phyloP scores from a whole-genome alignment of 2,888 invertebrate species.

The Pseudolycoriella hygida region DNA sequence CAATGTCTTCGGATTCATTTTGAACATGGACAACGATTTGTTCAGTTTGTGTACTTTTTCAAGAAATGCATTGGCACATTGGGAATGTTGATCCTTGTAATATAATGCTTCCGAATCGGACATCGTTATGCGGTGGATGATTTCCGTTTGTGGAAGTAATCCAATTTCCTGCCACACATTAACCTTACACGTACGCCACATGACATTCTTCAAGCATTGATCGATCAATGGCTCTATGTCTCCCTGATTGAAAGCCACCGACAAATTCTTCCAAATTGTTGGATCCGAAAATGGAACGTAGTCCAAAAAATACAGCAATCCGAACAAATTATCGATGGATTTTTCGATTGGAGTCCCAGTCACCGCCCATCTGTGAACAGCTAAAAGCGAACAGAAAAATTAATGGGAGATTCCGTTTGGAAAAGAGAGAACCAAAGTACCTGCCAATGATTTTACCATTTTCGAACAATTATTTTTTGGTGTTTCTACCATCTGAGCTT shows the following conservation, averaged over 20 bases:
- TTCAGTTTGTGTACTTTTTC: constrained; percentile 27
- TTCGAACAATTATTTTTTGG: constrained; percentile 36
- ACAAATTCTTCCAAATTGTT: constrained; percentile 16
- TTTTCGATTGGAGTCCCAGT: constrained; percentile 57
- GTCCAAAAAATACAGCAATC: constrained; percentile 26
- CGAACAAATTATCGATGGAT: constrained; percentile 31
- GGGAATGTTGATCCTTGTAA: constrained; percentile 42
- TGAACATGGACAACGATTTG: constrained; percentile 28
- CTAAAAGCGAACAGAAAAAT: constrained; percentile 13
- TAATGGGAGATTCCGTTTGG: background rate
- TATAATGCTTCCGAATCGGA: constrained; percentile 57
- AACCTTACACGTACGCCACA: constrained; percentile 54
- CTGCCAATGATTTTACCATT: constrained; percentile 20
- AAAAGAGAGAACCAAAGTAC: constrained; percentile 9
- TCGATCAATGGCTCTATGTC: constrained; percentile 23
- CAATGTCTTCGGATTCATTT: constrained; percentile 29
- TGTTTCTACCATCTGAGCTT: constrained; percentile 63
- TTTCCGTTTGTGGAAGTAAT: constrained; percentile 42
- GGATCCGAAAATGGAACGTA: constrained; percentile 19
- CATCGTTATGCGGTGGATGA: constrained; percentile 41
- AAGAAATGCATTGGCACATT: constrained; percentile 32
- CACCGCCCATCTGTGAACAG: constrained; percentile 52
- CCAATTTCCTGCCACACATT: constrained; percentile 47
- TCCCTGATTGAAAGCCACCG: background rate
- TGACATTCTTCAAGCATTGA: constrained; percentile 20